A percentile compares a stretch with the other conserved stretches of the same genome.
These are phyloP conservation scores for Deilephila elpenor DNA, from an alignment of 2,888 invertebrate genomes.

Conservation along the genomic window DNA sequence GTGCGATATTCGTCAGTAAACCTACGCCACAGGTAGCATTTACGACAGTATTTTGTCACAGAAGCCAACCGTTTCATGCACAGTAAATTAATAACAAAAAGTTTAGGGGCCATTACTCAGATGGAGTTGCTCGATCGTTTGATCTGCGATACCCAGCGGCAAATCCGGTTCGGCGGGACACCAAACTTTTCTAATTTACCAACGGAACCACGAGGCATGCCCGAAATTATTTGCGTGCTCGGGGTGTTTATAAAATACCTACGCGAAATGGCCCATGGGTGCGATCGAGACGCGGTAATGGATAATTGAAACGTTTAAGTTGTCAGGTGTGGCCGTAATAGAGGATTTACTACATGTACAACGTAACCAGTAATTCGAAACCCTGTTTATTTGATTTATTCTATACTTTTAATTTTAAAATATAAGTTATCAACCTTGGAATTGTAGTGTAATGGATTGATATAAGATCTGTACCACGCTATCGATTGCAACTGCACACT, in stretches of 20 bases:
- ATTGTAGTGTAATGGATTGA: too few species aligned
- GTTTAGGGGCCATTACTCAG: conserved; percentile 39
- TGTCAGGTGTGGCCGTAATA: background rate
- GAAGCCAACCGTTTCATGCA: background rate
- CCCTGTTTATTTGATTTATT: too few species aligned
- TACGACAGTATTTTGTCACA: background rate
- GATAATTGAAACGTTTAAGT: conserved; percentile 6
- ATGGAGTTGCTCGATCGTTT: conserved; percentile 23
- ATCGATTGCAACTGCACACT: too few species aligned
- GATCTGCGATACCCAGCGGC: conserved; percentile 13
- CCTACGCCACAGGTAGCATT: background rate
- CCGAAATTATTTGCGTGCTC: conserved; percentile 15
- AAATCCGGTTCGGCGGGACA: conserved; percentile 18
- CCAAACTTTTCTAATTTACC: conserved; percentile 29
- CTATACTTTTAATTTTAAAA: too few species aligned
- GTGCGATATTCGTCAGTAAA: too few species aligned
- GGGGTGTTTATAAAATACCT: conserved; percentile 37
- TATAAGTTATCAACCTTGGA: too few species aligned
- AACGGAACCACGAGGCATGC: conserved; percentile 19
- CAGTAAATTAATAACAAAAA: conserved; percentile 38
- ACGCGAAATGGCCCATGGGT: conserved; percentile 38
- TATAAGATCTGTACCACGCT: too few species aligned
- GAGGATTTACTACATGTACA: background rate
- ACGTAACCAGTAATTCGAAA: too few species aligned
- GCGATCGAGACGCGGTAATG: background rate